These are phyloP conservation scores for Drosophila serrata DNA, from an alignment of 1,140 invertebrate species.

Conservation along the genomic window DNA sequence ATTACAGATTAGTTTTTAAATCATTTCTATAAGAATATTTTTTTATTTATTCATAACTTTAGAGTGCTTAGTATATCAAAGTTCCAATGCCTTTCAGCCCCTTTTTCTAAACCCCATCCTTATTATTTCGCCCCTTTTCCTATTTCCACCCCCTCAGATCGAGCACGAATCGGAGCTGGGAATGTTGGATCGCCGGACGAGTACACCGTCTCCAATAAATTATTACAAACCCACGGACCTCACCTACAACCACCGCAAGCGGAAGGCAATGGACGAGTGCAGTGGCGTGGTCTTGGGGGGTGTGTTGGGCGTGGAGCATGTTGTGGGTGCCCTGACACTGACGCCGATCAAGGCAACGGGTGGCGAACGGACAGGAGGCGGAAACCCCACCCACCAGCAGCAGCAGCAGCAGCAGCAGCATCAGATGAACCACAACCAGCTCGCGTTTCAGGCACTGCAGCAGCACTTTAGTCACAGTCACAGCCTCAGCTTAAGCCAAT, in stretches of 20 bases:
- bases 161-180: slow-evolving; percentile 75
- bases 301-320: slow-evolving; percentile 44
- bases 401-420: slow-evolving; percentile 54
- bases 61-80: not conserved
- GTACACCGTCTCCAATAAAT: slow-evolving; percentile 68
- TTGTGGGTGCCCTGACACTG: slow-evolving; percentile 72
- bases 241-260: slow-evolving; percentile 71
- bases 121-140: not conserved
- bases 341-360: slow-evolving; percentile 64
- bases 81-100: slow-evolving; percentile 4
- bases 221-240: slow-evolving; percentile 74
- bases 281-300: slow-evolving; percentile 35
- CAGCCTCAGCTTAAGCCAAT: slow-evolving; percentile 48
- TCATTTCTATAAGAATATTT: not conserved
- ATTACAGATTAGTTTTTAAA: too few species aligned
- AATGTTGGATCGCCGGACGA: slow-evolving; percentile 74
- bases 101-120: slow-evolving; percentile 1
- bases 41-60: not conserved
- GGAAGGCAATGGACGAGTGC: slow-evolving; percentile 67
- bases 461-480: slow-evolving; percentile 75
- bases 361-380: slow-evolving; percentile 5
- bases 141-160: slow-evolving; percentile 54
- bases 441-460: slow-evolving; percentile 73
- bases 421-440: slow-evolving; percentile 75
- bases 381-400: slow-evolving; percentile 31